Conservation (phyloP, 2,113 vertebrate genomes). For the Dasypus novemcinctus region DNA sequence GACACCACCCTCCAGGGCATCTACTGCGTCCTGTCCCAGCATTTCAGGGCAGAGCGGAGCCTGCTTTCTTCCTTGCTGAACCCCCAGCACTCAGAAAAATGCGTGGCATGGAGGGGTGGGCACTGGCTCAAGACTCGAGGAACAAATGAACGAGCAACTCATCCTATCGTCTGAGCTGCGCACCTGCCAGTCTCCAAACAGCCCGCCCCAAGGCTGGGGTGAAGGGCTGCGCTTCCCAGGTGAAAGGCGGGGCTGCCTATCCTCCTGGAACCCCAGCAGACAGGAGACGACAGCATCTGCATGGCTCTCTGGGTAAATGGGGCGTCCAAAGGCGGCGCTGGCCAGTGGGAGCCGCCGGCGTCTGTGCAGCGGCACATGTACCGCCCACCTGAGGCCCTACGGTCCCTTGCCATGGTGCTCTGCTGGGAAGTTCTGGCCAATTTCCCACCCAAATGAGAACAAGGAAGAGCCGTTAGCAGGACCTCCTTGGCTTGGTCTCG, state of each 20-base stretch:
- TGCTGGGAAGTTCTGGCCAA: background rate
- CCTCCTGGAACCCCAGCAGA: background rate
- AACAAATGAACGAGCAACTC: background rate
- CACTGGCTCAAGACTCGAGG: background rate
- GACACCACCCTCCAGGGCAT: background rate
- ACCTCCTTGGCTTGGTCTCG: background rate
- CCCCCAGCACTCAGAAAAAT: background rate
- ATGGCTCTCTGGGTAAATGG: background rate
- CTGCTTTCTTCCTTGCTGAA: background rate
- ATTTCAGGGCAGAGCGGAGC: background rate
- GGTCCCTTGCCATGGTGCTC: background rate
- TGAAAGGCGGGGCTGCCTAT: background rate
- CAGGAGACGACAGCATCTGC: background rate
- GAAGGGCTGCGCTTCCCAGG: background rate
- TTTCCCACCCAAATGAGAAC: background rate
- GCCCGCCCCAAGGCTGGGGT: background rate
- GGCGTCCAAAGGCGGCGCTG: background rate
- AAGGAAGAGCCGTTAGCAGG: background rate
- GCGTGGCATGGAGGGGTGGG: background rate
- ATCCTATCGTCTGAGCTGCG: background rate
- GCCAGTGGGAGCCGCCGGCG: background rate
- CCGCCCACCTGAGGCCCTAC: background rate
- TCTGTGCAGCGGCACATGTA: background rate
- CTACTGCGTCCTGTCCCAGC: background rate
- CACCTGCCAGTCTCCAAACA: background rate